These are phyloP conservation scores for Baccha elongata DNA, from an alignment of 2,888 invertebrate genomes.

Conservation along the genomic window DNA sequence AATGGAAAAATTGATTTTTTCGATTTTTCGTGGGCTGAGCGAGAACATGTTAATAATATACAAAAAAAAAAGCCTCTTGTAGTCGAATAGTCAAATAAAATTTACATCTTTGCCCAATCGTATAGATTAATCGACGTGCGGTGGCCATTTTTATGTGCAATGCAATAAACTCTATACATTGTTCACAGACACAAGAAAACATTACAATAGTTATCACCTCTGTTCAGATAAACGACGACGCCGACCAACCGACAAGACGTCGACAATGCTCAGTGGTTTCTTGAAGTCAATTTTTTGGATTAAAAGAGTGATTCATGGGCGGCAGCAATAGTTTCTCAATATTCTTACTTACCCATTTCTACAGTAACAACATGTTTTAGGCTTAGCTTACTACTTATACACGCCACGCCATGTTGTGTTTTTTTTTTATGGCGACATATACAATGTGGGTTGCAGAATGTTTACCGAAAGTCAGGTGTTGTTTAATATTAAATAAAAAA, in stretches of 20 bases:
- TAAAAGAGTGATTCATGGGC: slow-evolving; percentile 60
- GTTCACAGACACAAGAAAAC: slow-evolving; percentile 13
- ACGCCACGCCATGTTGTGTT: slow-evolving; percentile 30
- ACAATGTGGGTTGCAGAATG: slow-evolving; percentile 61
- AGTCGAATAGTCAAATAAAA: slow-evolving; percentile 21
- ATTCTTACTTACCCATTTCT: slow-evolving; percentile 28
- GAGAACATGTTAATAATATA: slow-evolving; percentile 37
- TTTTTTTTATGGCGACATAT: slow-evolving; percentile 18
- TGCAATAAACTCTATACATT: not conserved
- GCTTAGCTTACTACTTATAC: slow-evolving; percentile 45
- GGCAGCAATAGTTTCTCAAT: slow-evolving; percentile 57
- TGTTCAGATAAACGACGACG: not conserved
- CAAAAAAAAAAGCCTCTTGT: slow-evolving; percentile 1
- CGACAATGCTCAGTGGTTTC: slow-evolving; percentile 62
- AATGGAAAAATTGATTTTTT: slow-evolving; percentile 53
- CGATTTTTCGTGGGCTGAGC: slow-evolving; percentile 50
- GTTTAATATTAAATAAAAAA: slow-evolving; percentile 34
- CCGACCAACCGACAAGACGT: not conserved
- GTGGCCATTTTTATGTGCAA: slow-evolving; percentile 9
- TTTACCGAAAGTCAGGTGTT: slow-evolving; percentile 68
- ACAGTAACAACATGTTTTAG: slow-evolving; percentile 25
- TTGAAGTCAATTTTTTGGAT: slow-evolving; percentile 43
- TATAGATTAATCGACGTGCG: slow-evolving; percentile 21
- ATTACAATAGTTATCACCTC: slow-evolving; percentile 46
- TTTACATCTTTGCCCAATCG: slow-evolving; percentile 37